Conservation (phyloP, 2,113 vertebrate species). For the Hoplias malabaricus region DNA sequence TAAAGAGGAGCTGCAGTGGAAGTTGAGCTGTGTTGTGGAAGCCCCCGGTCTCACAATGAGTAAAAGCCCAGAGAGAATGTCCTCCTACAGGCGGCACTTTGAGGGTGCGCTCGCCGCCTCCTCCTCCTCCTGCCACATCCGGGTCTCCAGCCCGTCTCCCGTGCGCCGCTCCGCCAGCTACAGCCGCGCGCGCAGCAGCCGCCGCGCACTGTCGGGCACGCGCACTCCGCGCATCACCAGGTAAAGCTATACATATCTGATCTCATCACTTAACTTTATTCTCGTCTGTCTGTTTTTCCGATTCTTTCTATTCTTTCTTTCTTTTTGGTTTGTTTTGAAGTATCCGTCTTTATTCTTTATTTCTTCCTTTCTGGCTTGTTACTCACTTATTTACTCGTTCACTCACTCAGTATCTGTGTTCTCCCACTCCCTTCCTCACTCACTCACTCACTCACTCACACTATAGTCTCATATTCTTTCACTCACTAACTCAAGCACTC, state of each 20-base stretch:
- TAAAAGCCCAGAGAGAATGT: slow-evolving; percentile 73
- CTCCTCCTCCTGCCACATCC: slow-evolving; percentile 48
- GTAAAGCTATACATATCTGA: slow-evolving; percentile 56
- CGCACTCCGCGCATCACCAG: slow-evolving; percentile 59
- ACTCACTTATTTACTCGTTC: not conserved
- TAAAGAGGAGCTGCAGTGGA: slow-evolving; percentile 3
- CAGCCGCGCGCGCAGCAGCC: slow-evolving; percentile 47
- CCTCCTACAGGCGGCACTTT: slow-evolving; percentile 76
- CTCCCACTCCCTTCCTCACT: not conserved
- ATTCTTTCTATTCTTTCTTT: not conserved
- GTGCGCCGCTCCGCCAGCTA: slow-evolving; percentile 68
- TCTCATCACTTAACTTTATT: too few relatives aligned
- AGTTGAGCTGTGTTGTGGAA: not conserved
- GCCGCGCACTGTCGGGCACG: slow-evolving; percentile 56
- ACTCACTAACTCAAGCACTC: too few relatives aligned
- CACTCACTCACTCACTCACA: too few relatives aligned
- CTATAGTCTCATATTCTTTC: too few relatives aligned
- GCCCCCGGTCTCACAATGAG: slow-evolving; percentile 64
- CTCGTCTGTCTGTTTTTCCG: not conserved
- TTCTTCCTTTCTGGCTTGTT: not conserved
- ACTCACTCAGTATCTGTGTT: not conserved
- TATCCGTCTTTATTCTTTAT: too few relatives aligned
- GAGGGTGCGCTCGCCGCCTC: slow-evolving; percentile 56
- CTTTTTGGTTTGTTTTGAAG: not conserved
- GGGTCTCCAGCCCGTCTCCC: slow-evolving; percentile 70